These are phyloP conservation scores for Platycheirus albimanus DNA, from an alignment of 2,888 invertebrate genomes.

Conservation along the genomic window DNA sequence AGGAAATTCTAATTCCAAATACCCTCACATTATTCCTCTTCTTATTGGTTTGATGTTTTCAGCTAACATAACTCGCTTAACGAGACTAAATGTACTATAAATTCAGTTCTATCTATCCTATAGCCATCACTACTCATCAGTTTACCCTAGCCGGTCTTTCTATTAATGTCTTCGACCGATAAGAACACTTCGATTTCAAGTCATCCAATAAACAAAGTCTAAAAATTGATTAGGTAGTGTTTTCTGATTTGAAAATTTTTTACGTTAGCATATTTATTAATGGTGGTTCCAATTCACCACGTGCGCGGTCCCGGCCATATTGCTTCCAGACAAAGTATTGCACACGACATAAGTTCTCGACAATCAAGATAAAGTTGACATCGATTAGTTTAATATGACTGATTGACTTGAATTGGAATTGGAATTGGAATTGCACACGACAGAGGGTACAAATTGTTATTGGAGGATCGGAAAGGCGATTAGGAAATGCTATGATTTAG, in stretches of 20 bases:
- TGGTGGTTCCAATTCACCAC: conserved; percentile 43
- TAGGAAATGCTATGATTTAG: conserved; percentile 17
- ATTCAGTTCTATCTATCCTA: no score
- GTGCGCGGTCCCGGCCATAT: conserved; percentile 63
- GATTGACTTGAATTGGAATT: conserved; percentile 15
- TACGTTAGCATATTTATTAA: conserved; percentile 4
- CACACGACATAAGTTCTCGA: conserved; percentile 59
- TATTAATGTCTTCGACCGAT: conserved; percentile 28
- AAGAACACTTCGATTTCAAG: not conserved
- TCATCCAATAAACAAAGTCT: not conserved
- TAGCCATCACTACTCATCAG: no score
- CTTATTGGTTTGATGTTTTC: no score
- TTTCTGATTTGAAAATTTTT: not conserved
- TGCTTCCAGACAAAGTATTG: conserved; percentile 48
- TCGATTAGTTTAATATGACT: conserved; percentile 3
- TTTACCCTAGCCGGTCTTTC: no score
- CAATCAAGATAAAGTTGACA: conserved; percentile 18
- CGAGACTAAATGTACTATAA: no score
- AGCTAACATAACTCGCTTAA: no score
- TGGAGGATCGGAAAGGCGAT: conserved; percentile 2
- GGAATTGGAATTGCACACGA: conserved; percentile 26
- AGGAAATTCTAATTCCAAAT: no score
- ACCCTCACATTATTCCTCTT: no score
- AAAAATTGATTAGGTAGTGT: not conserved
- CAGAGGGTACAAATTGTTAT: not conserved